Evolutionary conservation across 1,140 invertebrate species (phyloP).

Genomic region (Anastrepha ludens): DNA sequence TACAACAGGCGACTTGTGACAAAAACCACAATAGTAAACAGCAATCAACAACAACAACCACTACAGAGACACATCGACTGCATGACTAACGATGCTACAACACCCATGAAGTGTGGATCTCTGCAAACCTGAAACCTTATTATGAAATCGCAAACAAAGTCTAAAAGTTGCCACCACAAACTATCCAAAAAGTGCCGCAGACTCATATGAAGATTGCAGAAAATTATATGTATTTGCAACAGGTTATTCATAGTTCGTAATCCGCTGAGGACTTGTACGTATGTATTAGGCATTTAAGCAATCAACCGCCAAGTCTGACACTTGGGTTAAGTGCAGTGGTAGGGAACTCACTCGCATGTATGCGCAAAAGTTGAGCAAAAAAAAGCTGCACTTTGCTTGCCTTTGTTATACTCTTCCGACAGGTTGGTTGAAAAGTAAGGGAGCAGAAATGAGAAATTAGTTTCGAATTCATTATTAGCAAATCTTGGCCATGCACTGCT

Average conservation of each 20-base stretch:
- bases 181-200: background rate
- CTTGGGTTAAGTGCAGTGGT: background rate
- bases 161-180: conserved; percentile 8
- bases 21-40: conserved; percentile 5
- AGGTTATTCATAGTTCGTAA: background rate
- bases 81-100: conserved; percentile 6
- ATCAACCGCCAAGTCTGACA: background rate
- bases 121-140: background rate
- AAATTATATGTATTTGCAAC: background rate
- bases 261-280: background rate
- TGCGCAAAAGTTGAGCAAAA: background rate
- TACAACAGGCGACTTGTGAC: conserved; percentile 6
- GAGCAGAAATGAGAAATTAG: too few species aligned
- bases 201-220: conserved; percentile 25
- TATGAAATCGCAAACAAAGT: conserved; percentile 29
- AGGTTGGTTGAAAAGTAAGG: too few species aligned
- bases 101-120: conserved; percentile 17
- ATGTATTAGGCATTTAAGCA: background rate
- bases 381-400: background rate
- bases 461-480: too few species aligned
- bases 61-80: background rate
- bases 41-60: background rate
- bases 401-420: too few species aligned
- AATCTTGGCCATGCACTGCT: too few species aligned
- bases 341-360: background rate